Base-by-base conservation (phyloP, 2,888 invertebrate species). In the Limenitis camilla region DNA sequence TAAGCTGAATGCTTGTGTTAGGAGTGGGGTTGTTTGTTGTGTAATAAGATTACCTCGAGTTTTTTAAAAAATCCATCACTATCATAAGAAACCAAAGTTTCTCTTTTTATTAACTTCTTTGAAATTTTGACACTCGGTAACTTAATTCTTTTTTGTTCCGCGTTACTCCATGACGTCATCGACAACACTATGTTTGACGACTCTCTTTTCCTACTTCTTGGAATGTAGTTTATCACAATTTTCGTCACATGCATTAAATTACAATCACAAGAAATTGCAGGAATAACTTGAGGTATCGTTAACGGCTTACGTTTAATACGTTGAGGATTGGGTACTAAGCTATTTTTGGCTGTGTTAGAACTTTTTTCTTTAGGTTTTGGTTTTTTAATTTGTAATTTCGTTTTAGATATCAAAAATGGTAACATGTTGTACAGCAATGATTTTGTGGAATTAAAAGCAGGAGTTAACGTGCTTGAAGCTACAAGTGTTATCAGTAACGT, bases 361-460 rank as follows among this genome's bases (percentile, higher is more conserved):
- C 64, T 67, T 35, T 63, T 76, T 52, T 70, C 74, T 8, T 64
- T 55, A 6, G 65, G 61, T 32, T 63, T 78, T 6, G 75, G 74
- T 53, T 70, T 78, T 52, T 68, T 78, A 11, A 70, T 62, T 36
- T 81, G 73, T 27, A 83, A 61, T 65, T 81, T 82, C 0, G 82
- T 77, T 65, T 84, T 81, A 0, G 84, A 82, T 65, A 84, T 74
- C 32, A 84, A 55, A 64, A 82, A 75, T n/a, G 85, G 86, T 42
- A 85, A 62, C 83, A 85, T 81, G 27, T 61, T 68, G 8, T 30
- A 9, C 36, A 4, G n/a, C 9, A 36, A 19, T 27, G 33, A 38
- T 4, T 28, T 29, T 35, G 27, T 35, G n/a, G 1, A 28, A 6
- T 7, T 10, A 44, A 45, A 10, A 1, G 9, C 35, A 3, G 28